These are phyloP conservation scores for Odontomyia ornata DNA, from an alignment of 2,888 invertebrate species.

Conservation along the genomic window DNA sequence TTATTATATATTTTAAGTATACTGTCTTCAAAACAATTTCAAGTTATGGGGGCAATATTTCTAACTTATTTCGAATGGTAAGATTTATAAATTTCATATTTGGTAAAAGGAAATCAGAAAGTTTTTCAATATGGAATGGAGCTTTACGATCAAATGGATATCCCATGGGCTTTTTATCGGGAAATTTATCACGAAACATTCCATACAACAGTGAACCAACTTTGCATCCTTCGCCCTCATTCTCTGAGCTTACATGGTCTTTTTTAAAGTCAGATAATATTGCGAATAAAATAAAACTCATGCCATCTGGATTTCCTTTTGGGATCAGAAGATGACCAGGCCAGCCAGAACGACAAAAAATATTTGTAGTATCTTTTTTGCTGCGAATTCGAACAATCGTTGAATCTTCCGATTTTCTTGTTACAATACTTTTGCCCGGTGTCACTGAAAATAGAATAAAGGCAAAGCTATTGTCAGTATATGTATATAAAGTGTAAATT, in stretches of 20 bases:
- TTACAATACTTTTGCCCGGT: conserved; percentile 70
- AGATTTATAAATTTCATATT: conserved; percentile 69
- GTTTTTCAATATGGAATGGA: conserved; percentile 56
- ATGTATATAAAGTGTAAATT: background rate
- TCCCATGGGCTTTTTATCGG: conserved; percentile 67
- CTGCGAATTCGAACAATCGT: conserved; percentile 58
- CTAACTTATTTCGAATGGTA: conserved; percentile 17
- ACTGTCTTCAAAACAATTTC: too few relatives aligned
- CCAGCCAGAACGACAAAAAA: conserved; percentile 62
- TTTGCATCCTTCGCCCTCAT: background rate
- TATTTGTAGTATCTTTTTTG: background rate
- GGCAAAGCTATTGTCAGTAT: background rate
- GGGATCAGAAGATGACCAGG: conserved; percentile 61
- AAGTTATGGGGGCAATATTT: conserved; percentile 15
- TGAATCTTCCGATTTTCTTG: conserved; percentile 71
- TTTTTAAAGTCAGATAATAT: conserved; percentile 56
- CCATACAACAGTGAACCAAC: conserved; percentile 72
- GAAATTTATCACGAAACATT: conserved; percentile 73
- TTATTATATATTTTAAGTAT: too few relatives aligned
- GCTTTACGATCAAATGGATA: conserved; percentile 78
- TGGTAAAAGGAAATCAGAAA: conserved; percentile 60
- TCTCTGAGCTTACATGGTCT: background rate
- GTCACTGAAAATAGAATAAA: conserved; percentile 63
- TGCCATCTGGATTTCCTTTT: conserved; percentile 57
- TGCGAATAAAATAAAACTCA: conserved; percentile 57